These are phyloP conservation scores for Podiceps cristatus DNA, from an alignment of 2,113 vertebrate genomes.

Conservation along the genomic window DNA sequence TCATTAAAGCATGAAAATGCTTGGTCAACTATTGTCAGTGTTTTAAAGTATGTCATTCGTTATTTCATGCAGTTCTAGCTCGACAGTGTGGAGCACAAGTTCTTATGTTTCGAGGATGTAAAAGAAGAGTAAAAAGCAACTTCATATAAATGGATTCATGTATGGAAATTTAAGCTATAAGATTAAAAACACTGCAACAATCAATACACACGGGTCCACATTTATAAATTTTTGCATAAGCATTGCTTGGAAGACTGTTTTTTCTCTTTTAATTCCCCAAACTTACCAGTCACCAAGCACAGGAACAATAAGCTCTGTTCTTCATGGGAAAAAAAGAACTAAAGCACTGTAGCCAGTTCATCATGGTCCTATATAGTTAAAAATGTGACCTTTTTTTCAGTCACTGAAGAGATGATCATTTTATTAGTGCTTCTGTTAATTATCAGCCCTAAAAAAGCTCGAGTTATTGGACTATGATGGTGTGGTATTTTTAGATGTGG, in stretches of 20 bases:
- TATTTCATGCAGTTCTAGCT: background rate
- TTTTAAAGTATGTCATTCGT: background rate
- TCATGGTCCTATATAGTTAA: background rate
- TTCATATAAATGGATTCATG: background rate
- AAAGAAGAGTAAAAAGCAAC: background rate
- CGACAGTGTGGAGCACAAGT: background rate
- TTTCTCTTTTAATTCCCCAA: background rate
- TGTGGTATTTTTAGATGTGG: background rate
- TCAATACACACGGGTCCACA: background rate
- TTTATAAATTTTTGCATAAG: background rate
- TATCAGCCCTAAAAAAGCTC: background rate
- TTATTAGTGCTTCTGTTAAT: slow-evolving; percentile 5
- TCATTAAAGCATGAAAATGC: background rate
- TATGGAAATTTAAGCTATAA: background rate
- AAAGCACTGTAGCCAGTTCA: background rate
- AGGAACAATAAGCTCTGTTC: background rate
- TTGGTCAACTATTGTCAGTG: background rate
- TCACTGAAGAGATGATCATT: background rate
- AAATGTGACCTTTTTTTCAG: background rate
- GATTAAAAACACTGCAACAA: background rate
- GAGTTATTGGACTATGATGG: background rate
- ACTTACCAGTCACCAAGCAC: background rate
- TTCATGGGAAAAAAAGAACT: background rate
- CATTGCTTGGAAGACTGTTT: background rate
- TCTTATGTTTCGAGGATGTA: background rate